A percentile compares a stretch with the other conserved stretches of the same genome.
Evolutionary conservation across 2,797 vertebrate genomes (phyloP).

Genomic region (Xenentodon cancila): DNA sequence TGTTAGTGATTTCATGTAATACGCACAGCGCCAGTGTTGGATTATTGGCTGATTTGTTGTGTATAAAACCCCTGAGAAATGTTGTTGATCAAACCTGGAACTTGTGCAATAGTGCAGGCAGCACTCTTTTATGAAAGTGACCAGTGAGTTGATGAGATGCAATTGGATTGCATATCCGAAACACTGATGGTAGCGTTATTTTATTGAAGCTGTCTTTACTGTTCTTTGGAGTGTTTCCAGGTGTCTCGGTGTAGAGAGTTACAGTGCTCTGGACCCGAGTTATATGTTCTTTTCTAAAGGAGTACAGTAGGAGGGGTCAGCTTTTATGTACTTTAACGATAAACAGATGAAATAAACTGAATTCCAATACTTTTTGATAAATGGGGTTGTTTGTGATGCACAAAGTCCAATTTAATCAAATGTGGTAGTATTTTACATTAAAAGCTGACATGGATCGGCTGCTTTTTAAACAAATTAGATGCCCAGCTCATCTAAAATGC

Average conservation of each 20-base stretch:
- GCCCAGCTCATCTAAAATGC: constrained; percentile 57
- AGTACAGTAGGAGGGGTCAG: constrained; percentile 52
- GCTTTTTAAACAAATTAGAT: constrained; percentile 72
- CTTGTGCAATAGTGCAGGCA: constrained; percentile 46
- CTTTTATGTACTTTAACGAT: constrained; percentile 73
- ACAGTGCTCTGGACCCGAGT: constrained; percentile 64
- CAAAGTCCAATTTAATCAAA: constrained; percentile 72
- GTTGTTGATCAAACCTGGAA: constrained; percentile 44
- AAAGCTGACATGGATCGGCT: constrained; percentile 68
- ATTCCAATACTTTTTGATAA: constrained; percentile 59
- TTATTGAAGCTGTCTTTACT: constrained; percentile 74
- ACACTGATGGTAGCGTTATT: constrained; percentile 72
- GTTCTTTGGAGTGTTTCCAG: constrained; percentile 70
- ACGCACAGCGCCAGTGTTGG: constrained; percentile 18
- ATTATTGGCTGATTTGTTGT: constrained; percentile 39
- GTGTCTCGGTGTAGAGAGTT: constrained; percentile 65
- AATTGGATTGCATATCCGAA: constrained; percentile 76
- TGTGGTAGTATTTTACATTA: constrained; percentile 68
- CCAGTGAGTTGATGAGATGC: constrained; percentile 72
- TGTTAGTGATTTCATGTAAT: constrained; percentile 37
- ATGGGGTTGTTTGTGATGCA: constrained; percentile 60
- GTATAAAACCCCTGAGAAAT: constrained; percentile 39
- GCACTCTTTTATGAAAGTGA: constrained; percentile 62
- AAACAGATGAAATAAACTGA: constrained; percentile 57
- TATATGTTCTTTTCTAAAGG: constrained; percentile 66